A percentile compares a stretch with the other conserved stretches of the same genome.
phyloP scores from a whole-genome alignment of 92 coral and sea anemone species.

The Siderastrea radians region DNA sequence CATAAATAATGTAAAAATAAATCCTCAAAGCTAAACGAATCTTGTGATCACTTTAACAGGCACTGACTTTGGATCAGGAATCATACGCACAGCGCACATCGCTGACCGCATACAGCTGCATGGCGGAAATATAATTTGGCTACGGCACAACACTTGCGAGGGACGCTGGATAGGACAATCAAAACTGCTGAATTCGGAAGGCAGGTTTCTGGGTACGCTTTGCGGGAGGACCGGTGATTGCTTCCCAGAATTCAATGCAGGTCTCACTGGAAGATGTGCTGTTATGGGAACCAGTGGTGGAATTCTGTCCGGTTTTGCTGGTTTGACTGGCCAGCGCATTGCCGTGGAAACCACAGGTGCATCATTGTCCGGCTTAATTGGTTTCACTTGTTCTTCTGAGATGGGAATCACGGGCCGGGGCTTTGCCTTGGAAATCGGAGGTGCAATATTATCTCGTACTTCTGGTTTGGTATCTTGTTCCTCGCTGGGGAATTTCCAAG shows the following conservation, averaged over 20 bases:
- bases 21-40: constrained; percentile 6
- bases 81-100: constrained; percentile 13
- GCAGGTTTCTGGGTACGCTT: constrained; percentile 2
- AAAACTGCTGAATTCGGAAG: not conserved
- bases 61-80: constrained; percentile 12
- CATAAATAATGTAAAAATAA: too few relatives aligned
- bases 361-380: not conserved
- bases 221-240: not conserved
- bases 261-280: not conserved
- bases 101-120: constrained; percentile 59
- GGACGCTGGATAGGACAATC: not conserved
- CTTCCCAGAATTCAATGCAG: not conserved
- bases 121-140: constrained; percentile 76
- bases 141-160: constrained; percentile 54
- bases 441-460: not conserved
- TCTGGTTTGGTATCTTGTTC: constrained; percentile 5
- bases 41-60: constrained; percentile 28
- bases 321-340: constrained; percentile 1
- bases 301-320: not conserved
- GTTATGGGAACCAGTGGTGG: not conserved
- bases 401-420: not conserved
- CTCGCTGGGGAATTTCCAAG: constrained; percentile 31
- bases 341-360: not conserved
- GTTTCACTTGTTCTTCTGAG: not conserved
- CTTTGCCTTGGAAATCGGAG: not conserved